phyloP scores from a whole-genome alignment of 2,797 vertebrate species.

The Orestias chungarensis region DNA sequence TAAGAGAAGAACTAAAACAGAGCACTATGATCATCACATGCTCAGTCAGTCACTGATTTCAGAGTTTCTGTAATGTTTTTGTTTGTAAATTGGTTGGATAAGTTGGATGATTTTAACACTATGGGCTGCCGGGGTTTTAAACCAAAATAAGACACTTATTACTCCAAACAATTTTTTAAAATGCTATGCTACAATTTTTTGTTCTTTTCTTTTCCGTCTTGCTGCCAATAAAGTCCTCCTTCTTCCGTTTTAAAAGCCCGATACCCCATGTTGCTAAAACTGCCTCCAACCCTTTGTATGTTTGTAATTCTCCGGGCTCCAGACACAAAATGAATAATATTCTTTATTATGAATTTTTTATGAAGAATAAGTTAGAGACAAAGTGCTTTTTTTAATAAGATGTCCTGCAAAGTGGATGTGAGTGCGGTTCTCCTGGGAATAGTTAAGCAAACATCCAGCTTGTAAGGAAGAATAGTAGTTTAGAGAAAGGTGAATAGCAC shows the following conservation, averaged over 20 bases:
- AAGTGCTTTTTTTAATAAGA: conserved; percentile 1
- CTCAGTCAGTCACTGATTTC: neutral
- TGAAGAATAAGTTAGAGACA: conserved; percentile 18
- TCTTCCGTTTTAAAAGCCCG: neutral
- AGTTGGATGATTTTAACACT: neutral
- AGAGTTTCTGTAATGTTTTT: neutral
- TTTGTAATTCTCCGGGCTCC: conserved; percentile 9
- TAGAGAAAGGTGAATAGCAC: conserved; percentile 31
- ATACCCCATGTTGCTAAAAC: conserved; percentile 1
- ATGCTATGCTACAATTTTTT: neutral
- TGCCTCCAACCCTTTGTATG: neutral
- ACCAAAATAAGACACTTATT: neutral
- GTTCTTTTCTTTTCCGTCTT: neutral
- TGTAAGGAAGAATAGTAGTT: conserved; percentile 27
- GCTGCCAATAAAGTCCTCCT: neutral
- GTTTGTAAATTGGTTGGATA: too few species aligned
- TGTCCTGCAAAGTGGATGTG: conserved; percentile 20
- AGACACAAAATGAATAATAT: conserved; percentile 20
- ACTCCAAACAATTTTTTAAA: neutral
- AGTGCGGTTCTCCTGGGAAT: conserved; percentile 33
- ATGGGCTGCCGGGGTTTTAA: neutral
- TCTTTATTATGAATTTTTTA: conserved; percentile 32
- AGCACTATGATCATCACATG: neutral
- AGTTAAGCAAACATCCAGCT: conserved; percentile 35
- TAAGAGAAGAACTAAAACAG: neutral